Conservation (phyloP, 1,140 invertebrate genomes). For the Dufourea novaeangliae region DNA sequence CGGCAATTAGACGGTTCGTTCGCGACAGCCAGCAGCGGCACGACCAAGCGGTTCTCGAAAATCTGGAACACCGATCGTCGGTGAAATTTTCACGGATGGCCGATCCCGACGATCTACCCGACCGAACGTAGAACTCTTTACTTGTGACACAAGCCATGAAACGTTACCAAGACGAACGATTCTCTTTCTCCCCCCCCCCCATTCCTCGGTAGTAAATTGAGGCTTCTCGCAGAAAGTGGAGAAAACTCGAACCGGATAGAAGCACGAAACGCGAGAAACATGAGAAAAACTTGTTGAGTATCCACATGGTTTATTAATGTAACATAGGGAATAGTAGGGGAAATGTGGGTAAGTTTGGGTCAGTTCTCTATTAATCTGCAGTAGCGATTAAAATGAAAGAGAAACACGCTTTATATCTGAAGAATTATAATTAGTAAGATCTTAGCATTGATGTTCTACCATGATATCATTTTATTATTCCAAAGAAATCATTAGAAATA, state of each 20-base stretch:
- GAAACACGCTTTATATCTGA: no score
- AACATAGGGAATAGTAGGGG: no score
- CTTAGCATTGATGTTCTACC: no score
- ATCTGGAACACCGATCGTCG: conserved; percentile 47
- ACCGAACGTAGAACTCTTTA: conserved; percentile 26
- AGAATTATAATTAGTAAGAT: no score
- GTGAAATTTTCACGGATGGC: conserved; percentile 67
- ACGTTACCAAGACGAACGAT: not conserved
- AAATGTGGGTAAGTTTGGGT: no score
- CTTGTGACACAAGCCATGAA: conserved; percentile 15
- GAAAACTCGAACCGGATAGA: not conserved
- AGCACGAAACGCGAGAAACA: no score
- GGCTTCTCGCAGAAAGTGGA: not conserved
- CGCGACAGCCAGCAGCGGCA: conserved; percentile 16
- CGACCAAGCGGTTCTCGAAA: conserved; percentile 32
- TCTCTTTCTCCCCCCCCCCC: not conserved
- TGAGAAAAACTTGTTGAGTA: no score
- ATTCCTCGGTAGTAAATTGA: not conserved
- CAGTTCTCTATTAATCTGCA: not conserved
- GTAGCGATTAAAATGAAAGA: no score
- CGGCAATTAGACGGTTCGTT: conserved; percentile 43
- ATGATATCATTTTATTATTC: no score
- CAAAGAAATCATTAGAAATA: no score
- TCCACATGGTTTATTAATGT: no score
- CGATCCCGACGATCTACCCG: conserved; percentile 35